Conservation (phyloP, 2,797 vertebrate species). For the Monodelphis domestica region DNA sequence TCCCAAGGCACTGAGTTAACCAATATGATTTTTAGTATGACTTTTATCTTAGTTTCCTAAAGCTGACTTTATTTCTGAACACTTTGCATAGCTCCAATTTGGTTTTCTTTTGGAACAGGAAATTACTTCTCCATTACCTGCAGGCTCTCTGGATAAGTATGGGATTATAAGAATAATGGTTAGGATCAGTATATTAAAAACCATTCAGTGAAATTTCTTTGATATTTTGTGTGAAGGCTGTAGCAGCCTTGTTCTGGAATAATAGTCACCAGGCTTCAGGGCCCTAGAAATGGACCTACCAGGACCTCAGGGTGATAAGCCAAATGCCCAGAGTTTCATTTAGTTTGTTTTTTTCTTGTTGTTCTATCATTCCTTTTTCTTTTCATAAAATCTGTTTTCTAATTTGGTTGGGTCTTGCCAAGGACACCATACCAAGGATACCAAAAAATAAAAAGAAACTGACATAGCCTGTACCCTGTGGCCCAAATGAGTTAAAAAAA, state of each 20-base stretch:
- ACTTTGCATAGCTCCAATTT: background rate
- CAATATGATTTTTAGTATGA: background rate
- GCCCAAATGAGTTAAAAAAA: background rate
- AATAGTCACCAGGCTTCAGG: background rate
- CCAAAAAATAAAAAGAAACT: background rate
- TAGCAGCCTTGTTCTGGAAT: background rate
- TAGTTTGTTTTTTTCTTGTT: background rate
- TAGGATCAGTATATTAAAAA: background rate
- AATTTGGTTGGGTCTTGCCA: slow-evolving; percentile 24
- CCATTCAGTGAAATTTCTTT: background rate
- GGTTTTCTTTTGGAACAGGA: slow-evolving; percentile 13
- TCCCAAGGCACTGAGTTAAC: background rate
- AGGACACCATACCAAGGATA: background rate
- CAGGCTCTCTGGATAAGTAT: background rate
- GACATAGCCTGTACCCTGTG: background rate
- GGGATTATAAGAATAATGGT: background rate
- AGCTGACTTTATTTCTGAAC: background rate
- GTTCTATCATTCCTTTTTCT: background rate
- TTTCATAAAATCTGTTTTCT: slow-evolving; percentile 14
- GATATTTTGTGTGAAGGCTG: background rate
- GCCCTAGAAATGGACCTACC: background rate
- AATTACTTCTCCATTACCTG: background rate
- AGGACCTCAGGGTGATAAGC: background rate
- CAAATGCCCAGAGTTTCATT: background rate
- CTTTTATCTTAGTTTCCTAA: background rate